A percentile compares a stretch with the other conserved stretches of the same genome.
phyloP scores from a whole-genome alignment of 2,888 invertebrate genomes.

The Lepetodrilus schrolli region DNA sequence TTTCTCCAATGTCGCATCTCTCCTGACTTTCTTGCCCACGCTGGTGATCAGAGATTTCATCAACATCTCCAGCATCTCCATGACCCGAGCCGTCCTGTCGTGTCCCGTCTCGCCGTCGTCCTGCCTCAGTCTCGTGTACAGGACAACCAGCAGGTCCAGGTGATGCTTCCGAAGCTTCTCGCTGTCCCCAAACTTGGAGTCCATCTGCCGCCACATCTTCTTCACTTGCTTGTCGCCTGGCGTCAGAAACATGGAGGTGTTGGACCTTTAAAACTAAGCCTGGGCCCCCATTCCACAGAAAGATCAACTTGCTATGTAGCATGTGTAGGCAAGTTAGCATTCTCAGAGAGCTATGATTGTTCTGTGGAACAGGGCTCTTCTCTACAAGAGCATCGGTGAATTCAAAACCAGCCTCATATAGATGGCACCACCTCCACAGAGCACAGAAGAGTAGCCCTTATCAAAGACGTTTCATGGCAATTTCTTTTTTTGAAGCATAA shows the following conservation, averaged over 20 bases:
- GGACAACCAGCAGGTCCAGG: background rate
- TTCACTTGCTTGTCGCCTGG: constrained; percentile 1
- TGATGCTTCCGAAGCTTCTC: background rate
- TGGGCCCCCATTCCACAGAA: too few species aligned
- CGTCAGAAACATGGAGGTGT: background rate
- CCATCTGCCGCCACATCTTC: constrained; percentile 2
- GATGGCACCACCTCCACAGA: too few species aligned
- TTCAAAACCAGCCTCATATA: too few species aligned
- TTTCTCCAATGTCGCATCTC: background rate
- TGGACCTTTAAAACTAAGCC: too few species aligned
- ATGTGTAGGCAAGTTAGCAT: too few species aligned
- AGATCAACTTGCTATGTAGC: too few species aligned
- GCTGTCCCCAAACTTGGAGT: background rate
- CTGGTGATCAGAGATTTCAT: background rate
- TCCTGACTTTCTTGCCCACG: background rate
- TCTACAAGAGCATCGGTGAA: too few species aligned
- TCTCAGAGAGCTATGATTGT: too few species aligned
- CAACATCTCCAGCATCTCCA: background rate
- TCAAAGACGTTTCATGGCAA: too few species aligned
- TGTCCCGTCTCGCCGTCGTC: background rate
- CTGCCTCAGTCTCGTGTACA: background rate
- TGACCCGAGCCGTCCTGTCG: background rate
- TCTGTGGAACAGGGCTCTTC: too few species aligned
- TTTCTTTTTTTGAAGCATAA: too few species aligned
- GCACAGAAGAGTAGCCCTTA: too few species aligned